Percentiles rank a stretch among this genome's conserved stretches.
Evolutionary conservation across 2,888 invertebrate genomes (phyloP).

Genomic region (Agrotis segetum): DNA sequence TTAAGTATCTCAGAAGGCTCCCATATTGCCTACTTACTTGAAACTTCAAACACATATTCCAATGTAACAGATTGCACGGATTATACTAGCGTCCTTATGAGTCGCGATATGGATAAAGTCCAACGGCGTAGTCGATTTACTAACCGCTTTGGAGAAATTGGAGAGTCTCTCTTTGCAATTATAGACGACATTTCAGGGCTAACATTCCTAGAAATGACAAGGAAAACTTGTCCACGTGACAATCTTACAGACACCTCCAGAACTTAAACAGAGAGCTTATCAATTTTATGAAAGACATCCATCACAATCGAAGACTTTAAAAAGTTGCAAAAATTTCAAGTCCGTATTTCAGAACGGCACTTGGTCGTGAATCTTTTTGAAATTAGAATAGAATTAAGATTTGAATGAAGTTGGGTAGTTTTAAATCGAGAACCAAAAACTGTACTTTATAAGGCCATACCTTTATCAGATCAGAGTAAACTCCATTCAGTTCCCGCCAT

Average conservation of each 20-base stretch:
- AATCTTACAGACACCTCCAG: background rate
- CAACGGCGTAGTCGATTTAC: slow-evolving; percentile 4
- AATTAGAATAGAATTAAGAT: slow-evolving; percentile 10
- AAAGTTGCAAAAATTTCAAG: background rate
- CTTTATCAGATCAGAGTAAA: background rate
- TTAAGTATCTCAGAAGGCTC: background rate
- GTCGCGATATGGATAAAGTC: slow-evolving; percentile 31
- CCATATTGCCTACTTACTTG: slow-evolving; percentile 22
- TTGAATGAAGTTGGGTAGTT: background rate
- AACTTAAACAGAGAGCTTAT: background rate
- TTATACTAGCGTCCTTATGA: slow-evolving; percentile 2
- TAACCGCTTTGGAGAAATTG: slow-evolving; percentile 35
- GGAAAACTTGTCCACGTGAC: background rate
- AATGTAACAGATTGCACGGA: slow-evolving; percentile 11
- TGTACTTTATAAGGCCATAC: background rate
- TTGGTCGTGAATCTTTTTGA: slow-evolving; percentile 18
- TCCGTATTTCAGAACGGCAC: background rate
- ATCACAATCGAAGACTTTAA: slow-evolving; percentile 5
- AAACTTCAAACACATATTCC: slow-evolving; percentile 16
- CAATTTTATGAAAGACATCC: background rate
- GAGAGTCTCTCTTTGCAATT: slow-evolving; percentile 28
- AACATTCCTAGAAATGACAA: slow-evolving; percentile 15
- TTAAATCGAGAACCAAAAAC: background rate
- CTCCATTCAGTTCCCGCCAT: background rate
- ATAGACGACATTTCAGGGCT: slow-evolving; percentile 8